Evolutionary conservation across 2,888 invertebrate species (phyloP).

Genomic region (Rosalia funebris): DNA sequence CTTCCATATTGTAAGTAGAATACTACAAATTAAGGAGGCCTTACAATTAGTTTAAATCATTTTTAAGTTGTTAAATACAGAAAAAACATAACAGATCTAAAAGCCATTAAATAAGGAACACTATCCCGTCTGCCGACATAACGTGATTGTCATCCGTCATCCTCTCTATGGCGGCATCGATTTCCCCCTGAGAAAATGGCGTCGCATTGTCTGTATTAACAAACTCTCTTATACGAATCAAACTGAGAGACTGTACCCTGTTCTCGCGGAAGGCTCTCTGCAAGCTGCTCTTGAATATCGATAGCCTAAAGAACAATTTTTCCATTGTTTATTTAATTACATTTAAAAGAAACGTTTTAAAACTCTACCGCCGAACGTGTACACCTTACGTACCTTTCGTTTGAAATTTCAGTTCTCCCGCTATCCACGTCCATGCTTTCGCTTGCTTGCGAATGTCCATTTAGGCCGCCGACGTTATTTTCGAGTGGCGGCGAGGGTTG

Average conservation of each 20-base stretch:
- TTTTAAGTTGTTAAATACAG: too few species aligned
- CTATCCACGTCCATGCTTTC: constrained; percentile 50
- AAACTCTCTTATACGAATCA: constrained; percentile 72
- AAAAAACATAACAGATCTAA: too few species aligned
- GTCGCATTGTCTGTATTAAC: constrained; percentile 72
- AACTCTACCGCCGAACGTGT: too few species aligned
- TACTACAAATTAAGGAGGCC: too few species aligned
- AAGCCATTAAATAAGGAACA: constrained; percentile 81
- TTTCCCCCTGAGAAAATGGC: constrained; percentile 75
- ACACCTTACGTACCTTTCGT: too few species aligned
- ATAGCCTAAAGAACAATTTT: constrained; percentile 65
- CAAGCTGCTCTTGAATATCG: constrained; percentile 77
- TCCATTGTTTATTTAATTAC: too few species aligned
- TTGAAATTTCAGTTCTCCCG: constrained; percentile 42
- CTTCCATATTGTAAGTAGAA: too few species aligned
- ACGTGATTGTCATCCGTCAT: constrained; percentile 93
- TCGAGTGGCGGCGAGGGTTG: too few species aligned
- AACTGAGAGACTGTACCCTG: constrained; percentile 78
- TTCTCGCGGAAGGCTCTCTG: constrained; percentile 81
- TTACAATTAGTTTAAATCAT: too few species aligned
- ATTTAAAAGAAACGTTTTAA: too few species aligned
- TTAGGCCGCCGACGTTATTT: constrained; percentile 29
- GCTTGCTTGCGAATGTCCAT: constrained; percentile 35
- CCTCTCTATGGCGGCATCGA: constrained; percentile 78
- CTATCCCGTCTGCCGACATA: constrained; percentile 87